Evolutionary conservation across 2,888 invertebrate genomes (phyloP).

Genomic region (Vanessa cardui): DNA sequence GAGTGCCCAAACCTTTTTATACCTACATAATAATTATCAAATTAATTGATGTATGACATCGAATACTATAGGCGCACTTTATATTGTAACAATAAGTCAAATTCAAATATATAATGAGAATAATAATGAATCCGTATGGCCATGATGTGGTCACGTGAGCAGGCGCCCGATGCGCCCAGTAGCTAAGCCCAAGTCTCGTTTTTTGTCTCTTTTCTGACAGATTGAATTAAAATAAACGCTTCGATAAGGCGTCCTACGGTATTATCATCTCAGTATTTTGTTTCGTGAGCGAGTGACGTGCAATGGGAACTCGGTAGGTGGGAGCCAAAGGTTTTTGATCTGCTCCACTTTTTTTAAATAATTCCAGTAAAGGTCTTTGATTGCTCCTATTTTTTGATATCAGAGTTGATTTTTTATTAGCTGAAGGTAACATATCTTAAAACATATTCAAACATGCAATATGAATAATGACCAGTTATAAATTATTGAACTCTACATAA

Average conservation of each 20-base stretch:
- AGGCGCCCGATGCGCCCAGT: conserved; percentile 62
- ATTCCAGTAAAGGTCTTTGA: conserved; percentile 42
- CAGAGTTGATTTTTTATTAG: conserved; percentile 9
- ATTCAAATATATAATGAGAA: neutral
- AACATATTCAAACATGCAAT: conserved; percentile 20
- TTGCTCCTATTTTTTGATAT: conserved; percentile 39
- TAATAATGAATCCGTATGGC: conserved; percentile 40
- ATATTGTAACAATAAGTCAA: neutral
- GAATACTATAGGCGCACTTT: neutral
- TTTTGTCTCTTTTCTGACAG: conserved; percentile 79
- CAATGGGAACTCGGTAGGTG: conserved; percentile 78
- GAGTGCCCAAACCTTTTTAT: conserved; percentile 29
- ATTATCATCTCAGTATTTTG: conserved; percentile 78
- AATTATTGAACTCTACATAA: neutral
- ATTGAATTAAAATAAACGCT: conserved; percentile 83
- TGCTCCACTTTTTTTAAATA: conserved; percentile 48
- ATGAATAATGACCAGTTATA: conserved; percentile 5
- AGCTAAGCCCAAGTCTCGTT: conserved; percentile 68
- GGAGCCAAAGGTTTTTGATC: conserved; percentile 56
- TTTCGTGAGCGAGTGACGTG: conserved; percentile 75
- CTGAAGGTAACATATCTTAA: conserved; percentile 3
- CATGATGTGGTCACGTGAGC: conserved; percentile 48
- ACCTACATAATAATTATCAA: neutral
- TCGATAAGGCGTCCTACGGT: conserved; percentile 77
- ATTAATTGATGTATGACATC: conserved; percentile 1